A percentile compares a stretch with the other conserved stretches of the same genome.
Evolutionary conservation across 2,797 vertebrate species (phyloP).

Genomic region (Intellagama lesueurii): DNA sequence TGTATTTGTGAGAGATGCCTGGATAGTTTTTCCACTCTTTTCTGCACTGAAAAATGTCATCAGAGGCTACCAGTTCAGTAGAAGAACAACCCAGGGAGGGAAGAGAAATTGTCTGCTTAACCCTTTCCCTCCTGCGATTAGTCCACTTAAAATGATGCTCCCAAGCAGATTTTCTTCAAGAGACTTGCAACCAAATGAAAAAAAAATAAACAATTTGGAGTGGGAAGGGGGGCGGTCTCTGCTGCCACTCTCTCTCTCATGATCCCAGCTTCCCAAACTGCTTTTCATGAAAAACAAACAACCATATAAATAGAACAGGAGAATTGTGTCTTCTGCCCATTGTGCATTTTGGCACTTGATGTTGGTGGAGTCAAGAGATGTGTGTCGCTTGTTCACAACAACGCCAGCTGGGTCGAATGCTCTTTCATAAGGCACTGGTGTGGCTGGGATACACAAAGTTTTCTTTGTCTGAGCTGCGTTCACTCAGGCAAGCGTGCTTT

Average conservation of each 20-base stretch:
- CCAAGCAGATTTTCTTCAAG: not conserved
- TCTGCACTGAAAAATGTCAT: not conserved
- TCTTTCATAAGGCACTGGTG: slow-evolving; percentile 23
- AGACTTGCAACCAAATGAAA: not conserved
- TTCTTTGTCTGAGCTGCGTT: slow-evolving; percentile 6
- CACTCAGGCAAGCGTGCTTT: slow-evolving; percentile 1
- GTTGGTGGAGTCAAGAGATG: not conserved
- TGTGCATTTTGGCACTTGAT: not conserved
- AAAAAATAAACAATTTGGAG: not conserved
- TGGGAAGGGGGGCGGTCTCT: not conserved
- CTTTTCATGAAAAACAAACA: not conserved
- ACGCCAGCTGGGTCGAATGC: slow-evolving; percentile 18
- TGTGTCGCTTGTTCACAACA: not conserved
- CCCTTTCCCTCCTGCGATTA: not conserved
- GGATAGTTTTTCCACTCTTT: not conserved
- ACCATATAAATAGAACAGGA: not conserved
- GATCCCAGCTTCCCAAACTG: not conserved
- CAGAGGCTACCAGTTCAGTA: not conserved
- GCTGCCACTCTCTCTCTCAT: not conserved
- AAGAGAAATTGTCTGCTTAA: not conserved
- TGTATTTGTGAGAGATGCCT: not conserved
- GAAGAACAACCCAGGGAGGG: too few relatives aligned
- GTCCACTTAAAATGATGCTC: not conserved
- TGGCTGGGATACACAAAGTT: not conserved
- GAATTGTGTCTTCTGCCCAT: not conserved